phyloP scores from a whole-genome alignment of 2,797 vertebrate genomes.

The Tolypeutes matacus region DNA sequence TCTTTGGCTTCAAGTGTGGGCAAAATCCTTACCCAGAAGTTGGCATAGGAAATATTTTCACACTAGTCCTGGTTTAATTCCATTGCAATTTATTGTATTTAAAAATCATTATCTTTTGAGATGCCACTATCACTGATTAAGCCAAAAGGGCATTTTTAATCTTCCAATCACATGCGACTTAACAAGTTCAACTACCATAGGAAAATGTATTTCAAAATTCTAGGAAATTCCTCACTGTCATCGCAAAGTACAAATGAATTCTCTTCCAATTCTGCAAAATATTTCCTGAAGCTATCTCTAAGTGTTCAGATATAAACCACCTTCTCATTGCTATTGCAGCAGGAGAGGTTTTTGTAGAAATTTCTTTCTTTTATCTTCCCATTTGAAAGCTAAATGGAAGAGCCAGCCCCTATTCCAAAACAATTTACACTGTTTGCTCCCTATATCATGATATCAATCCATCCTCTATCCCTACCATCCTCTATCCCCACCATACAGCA shows the following conservation, averaged over 20 bases:
- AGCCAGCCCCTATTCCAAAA: conserved; percentile 4
- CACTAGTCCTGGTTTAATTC: background rate
- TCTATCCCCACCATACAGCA: background rate
- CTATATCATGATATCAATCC: background rate
- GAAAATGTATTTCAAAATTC: conserved; percentile 36
- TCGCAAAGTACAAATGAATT: background rate
- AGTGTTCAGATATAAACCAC: conserved; percentile 59
- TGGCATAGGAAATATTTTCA: background rate
- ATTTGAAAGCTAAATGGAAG: conserved; percentile 17
- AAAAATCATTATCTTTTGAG: background rate
- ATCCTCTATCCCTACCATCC: background rate
- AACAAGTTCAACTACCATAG: background rate
- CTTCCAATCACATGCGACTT: background rate
- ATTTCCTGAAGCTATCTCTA: conserved; percentile 32
- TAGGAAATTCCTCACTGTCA: background rate
- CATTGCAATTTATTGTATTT: conserved; percentile 5
- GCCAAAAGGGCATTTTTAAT: background rate
- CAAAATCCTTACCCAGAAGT: background rate
- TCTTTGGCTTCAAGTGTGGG: background rate
- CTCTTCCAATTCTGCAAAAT: conserved; percentile 35
- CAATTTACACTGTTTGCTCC: conserved; percentile 19
- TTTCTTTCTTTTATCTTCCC: conserved; percentile 1
- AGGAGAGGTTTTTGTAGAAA: background rate
- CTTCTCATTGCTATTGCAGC: background rate
- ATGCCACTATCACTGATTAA: background rate